Evolutionary conservation across 2,113 vertebrate genomes (phyloP).

Genomic region (Vanacampus margaritifer): DNA sequence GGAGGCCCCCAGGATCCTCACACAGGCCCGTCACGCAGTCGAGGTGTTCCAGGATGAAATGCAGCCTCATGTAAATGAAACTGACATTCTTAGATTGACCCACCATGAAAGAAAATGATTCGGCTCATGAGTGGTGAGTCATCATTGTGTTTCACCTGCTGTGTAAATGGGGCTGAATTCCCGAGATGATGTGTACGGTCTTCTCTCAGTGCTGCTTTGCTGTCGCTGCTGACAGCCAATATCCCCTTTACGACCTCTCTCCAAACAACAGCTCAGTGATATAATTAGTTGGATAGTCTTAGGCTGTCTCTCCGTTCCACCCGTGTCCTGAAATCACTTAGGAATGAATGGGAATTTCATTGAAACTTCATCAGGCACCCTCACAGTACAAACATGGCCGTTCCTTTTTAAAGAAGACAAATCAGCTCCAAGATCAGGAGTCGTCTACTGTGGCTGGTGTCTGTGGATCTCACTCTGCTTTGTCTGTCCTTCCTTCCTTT

Average conservation of each 20-base stretch:
- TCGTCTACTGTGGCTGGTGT: too few relatives aligned
- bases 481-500: too few relatives aligned
- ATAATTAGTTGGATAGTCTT: constrained; percentile 17
- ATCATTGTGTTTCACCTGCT: constrained; percentile 13
- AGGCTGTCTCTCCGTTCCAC: background rate
- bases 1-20: background rate
- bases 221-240: constrained; percentile 31
- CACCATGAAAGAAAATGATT: constrained; percentile 30
- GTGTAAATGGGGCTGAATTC: constrained; percentile 35
- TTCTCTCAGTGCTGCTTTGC: constrained; percentile 20
- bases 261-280: constrained; percentile 11
- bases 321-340: background rate
- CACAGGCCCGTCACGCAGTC: too few relatives aligned
- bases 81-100: constrained; percentile 30
- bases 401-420: too few relatives aligned
- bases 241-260: constrained; percentile 30
- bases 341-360: background rate
- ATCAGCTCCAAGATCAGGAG: too few relatives aligned
- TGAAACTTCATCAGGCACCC: background rate
- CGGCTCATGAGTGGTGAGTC: constrained; percentile 37
- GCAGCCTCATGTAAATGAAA: constrained; percentile 7
- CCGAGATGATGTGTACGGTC: constrained; percentile 17
- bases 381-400: background rate
- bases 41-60: background rate
- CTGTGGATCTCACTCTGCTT: too few relatives aligned